Evolutionary conservation across 23 tunicate species (phyloP).

Genomic region (Halocynthia roretzi): DNA sequence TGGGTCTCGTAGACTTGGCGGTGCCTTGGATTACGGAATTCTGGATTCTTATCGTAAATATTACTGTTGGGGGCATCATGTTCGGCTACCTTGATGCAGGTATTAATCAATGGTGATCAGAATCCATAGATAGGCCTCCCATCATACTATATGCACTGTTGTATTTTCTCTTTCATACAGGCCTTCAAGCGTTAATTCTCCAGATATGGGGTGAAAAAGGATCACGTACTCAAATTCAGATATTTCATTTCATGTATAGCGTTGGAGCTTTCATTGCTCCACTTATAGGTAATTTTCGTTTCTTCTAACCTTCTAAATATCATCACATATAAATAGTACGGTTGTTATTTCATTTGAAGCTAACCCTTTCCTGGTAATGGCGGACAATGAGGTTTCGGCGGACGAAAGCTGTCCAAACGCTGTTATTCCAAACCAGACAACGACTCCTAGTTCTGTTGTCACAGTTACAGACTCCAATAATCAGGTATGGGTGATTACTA

Average conservation of each 20-base stretch:
- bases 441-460: not conserved
- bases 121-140: not conserved
- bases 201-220: conserved; percentile 89
- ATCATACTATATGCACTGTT: not conserved
- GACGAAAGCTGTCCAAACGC: conserved; percentile 57
- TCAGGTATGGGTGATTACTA: too few species aligned
- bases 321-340: not conserved
- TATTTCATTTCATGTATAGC: conserved; percentile 77
- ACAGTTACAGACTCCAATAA: not conserved
- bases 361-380: conserved; percentile 76
- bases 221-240: conserved; percentile 75
- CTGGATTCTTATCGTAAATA: conserved; percentile 17
- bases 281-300: conserved; percentile 46
- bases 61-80: conserved; percentile 29
- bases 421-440: not conserved
- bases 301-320: not conserved
- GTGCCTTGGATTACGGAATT: conserved; percentile 32
- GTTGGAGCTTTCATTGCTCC: conserved; percentile 90
- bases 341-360: conserved; percentile 20
- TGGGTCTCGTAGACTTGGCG: conserved; percentile 7
- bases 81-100: conserved; percentile 52
- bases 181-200: conserved; percentile 32
- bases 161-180: not conserved
- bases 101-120: not conserved
- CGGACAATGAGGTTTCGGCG: conserved; percentile 42